These are phyloP conservation scores for Colistium nudipinnis DNA, from an alignment of 2,113 vertebrate genomes.

Conservation along the genomic window DNA sequence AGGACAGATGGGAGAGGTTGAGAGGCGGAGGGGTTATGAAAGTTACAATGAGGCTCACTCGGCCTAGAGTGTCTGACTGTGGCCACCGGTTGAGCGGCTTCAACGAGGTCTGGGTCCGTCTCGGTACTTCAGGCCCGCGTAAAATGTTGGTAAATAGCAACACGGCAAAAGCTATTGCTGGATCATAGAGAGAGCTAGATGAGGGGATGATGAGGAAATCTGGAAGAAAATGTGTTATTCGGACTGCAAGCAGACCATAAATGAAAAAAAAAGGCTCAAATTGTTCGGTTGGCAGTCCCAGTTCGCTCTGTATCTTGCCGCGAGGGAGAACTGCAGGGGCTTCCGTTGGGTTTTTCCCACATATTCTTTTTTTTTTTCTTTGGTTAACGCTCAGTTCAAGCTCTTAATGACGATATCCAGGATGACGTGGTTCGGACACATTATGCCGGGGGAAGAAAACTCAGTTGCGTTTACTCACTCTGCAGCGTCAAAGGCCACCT, in stretches of 20 bases:
- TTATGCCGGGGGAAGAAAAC: neutral
- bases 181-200: conserved; percentile 6
- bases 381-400: neutral
- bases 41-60: conserved; percentile 27
- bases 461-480: conserved; percentile 86
- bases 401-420: conserved; percentile 2
- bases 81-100: conserved; percentile 26
- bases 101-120: neutral
- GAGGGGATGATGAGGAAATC: neutral
- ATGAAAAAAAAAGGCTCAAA: neutral
- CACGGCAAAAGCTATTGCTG: neutral
- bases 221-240: conserved; percentile 8
- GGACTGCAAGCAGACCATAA: neutral
- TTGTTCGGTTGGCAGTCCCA: neutral
- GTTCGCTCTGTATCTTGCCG: neutral
- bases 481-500: conserved; percentile 93
- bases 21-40: conserved; percentile 49
- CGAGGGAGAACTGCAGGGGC: neutral
- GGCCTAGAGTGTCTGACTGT: conserved; percentile 38
- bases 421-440: conserved; percentile 26
- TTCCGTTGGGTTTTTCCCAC: conserved; percentile 2
- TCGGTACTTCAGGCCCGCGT: conserved; percentile 6
- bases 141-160: neutral
- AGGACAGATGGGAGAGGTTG: conserved; percentile 43
- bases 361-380: conserved; percentile 7